These are phyloP conservation scores for Caenorhabditis sinica DNA, from an alignment of 2,888 invertebrate species.

Conservation along the genomic window DNA sequence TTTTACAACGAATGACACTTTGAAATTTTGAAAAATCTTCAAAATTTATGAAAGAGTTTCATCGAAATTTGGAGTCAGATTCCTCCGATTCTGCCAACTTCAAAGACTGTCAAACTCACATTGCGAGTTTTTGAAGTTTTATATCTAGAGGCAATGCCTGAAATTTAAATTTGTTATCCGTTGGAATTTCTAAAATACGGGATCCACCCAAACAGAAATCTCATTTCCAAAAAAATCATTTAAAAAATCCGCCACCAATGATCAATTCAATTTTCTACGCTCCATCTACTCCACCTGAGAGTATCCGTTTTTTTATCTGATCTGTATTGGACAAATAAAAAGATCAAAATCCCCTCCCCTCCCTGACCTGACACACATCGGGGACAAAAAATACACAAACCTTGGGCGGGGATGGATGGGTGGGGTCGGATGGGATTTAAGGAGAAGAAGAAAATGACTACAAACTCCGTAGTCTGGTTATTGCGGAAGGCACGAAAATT, in stretches of 20 bases:
- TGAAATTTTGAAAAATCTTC: no score
- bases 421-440: neutral
- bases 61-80: no score
- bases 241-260: slow-evolving; percentile 4
- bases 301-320: slow-evolving; percentile 12
- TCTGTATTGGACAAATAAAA: slow-evolving; percentile 8
- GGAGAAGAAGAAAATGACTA: neutral
- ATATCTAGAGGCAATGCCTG: no score
- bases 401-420: neutral
- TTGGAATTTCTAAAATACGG: no score
- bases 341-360: neutral
- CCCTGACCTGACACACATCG: neutral
- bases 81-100: no score
- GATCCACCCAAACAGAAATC: neutral
- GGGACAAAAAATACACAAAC: neutral
- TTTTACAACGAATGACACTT: no score
- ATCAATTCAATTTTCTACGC: neutral
- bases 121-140: no score
- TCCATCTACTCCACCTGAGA: neutral
- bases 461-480: neutral
- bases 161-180: neutral
- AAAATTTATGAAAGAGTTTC: no score
- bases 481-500: neutral
- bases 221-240: neutral
- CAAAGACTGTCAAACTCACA: no score